Evolutionary conservation across 2,888 invertebrate genomes (phyloP), one percentile per base, ranked within the genome.

Genomic region (Osedax fenrisi): DNA sequence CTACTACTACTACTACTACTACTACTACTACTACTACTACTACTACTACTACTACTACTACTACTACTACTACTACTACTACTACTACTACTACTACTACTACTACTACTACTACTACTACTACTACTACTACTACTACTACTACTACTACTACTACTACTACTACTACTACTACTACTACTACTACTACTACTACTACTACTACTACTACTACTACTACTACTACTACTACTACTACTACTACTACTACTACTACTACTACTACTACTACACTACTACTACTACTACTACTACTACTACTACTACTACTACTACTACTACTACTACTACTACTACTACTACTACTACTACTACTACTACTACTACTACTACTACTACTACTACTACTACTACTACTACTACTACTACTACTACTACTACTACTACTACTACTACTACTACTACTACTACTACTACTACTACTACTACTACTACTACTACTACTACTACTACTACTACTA

Each of bases 351-450:
- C 56, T 17, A 13, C 56, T n/a, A 56, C 13, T 56, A 56, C 56
- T 56, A n/a, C 56, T 56, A 56, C 56, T n/a, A 22, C 66, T 64
- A n/a, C 66, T 21, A 17, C 66, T 22, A 66, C 66, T 66, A 66
- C 66, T 21, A 66, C 21, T 66, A 66, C 66, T 21, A 13, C 66
- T 66, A 22, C 66, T 21, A 66, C 66, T 22, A 66, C 66, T 17
- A 1, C 66, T n/a, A 66, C 21, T 66, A 66, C 66, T 17, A 56
- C 56, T 56, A 13, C 56, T n/a, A 17, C n/a, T 13, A 56, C 56
- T n/a, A 56, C 56, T 56, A 56, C 56, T 56, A 56, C 56, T 17
- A 56, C 13, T 56, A 13, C n/a, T n/a, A 13, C 56, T n/a, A n/a
- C 56, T 56, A 56, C 56, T 17, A n/a, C 66, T n/a, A n/a, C n/a